Evolutionary conservation across 2,797 vertebrate species (phyloP), one percentile per base, ranked within the genome.

Genomic region (Xyrichtys novacula): DNA sequence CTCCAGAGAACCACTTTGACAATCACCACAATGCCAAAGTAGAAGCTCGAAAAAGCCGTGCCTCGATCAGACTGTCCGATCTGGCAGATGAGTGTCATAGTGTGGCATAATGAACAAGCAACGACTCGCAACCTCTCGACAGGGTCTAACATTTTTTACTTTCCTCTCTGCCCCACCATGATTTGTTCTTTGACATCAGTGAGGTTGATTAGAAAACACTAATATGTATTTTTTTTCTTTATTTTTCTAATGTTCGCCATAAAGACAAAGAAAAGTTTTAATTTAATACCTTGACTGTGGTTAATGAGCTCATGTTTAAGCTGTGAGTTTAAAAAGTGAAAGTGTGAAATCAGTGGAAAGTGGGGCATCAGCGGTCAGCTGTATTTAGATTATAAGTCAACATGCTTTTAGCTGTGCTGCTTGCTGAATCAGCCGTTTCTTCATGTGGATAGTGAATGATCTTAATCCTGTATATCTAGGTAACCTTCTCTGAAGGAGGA

Each of bases 401-500:
- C 84, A 74, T 79, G 68, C 78, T 91, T 86, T 83, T 78, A 74
- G 76, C 73, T 74, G 76, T 46, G 55, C 76, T 71, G 38, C 64
- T 58, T 76, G 85, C 88, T 89, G 89, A 92, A 74, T 88, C 88
- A 91, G 90, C 87, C 63, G 58, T 86, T 90, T 83, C 82, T 63
- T 49, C 11, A 1, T 50, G 39, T 63, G 76, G 79, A 86, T 67
- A 78, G 81, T 84, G 87, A 91, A 90, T 85, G 76, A 90, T 91
- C 83, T 85, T 89, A 88, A 91, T 89, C 74, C 75, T 81, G 69
- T 88, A 84, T 73, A 85, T 85, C 63, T 71, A 81, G 83, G 81
- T 88, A 87, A 84, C 78, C 81, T 86, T 88, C 65, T 74, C 71
- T 76, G 75, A 85, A 81, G 68, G 73, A 79, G 66, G 55, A 74